These are phyloP conservation scores for Spisula subtruncata DNA, from an alignment of 2,888 invertebrate genomes.

Conservation along the genomic window DNA sequence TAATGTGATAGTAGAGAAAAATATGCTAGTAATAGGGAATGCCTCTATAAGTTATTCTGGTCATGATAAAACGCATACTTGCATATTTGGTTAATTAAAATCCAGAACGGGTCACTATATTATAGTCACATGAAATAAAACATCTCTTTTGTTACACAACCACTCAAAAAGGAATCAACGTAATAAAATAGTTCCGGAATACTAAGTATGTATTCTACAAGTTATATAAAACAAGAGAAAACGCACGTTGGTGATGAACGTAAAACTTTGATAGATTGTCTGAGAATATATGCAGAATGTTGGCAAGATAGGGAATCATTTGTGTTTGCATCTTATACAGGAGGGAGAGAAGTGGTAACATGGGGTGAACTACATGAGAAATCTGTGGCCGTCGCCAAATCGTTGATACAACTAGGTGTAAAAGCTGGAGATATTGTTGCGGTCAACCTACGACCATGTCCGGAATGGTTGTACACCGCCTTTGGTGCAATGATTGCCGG, in stretches of 20 bases:
- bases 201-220: not conserved
- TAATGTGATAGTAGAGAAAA: too few species aligned
- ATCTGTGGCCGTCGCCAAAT: not conserved
- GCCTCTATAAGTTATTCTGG: too few species aligned
- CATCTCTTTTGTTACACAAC: too few species aligned
- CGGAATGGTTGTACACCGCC: slow-evolving; percentile 39
- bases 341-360: not conserved
- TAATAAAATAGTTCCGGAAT: not conserved
- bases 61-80: too few species aligned
- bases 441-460: slow-evolving; percentile 31
- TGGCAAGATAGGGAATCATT: not conserved
- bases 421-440: slow-evolving; percentile 36
- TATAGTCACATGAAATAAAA: too few species aligned
- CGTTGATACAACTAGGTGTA: slow-evolving; percentile 28
- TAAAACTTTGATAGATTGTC: not conserved
- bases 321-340: not conserved
- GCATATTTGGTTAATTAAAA: too few species aligned
- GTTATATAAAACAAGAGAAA: slow-evolving; percentile 12
- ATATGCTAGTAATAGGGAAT: too few species aligned
- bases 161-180: too few species aligned
- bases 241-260: not conserved
- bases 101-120: too few species aligned
- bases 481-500: slow-evolving; percentile 47
- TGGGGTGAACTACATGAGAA: slow-evolving; percentile 14
- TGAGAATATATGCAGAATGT: slow-evolving; percentile 6